phyloP scores from a whole-genome alignment of 2,113 vertebrate genomes.

The Cinclus cinclus region DNA sequence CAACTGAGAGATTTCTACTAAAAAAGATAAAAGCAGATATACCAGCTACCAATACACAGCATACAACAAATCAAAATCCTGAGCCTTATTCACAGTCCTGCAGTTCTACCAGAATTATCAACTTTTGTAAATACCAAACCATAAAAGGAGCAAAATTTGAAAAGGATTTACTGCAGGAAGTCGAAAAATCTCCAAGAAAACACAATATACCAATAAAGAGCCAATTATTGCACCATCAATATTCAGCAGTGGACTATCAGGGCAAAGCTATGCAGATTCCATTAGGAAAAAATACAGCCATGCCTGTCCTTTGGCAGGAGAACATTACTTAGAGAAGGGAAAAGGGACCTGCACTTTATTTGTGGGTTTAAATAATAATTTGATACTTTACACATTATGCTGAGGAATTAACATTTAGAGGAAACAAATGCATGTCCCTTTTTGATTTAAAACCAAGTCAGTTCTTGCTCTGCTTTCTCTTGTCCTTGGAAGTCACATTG shows the following conservation, averaged over 20 bases:
- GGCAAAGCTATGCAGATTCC: conserved; percentile 29
- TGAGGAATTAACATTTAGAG: neutral
- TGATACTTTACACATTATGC: neutral
- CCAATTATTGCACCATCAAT: conserved; percentile 42
- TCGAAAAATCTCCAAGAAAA: neutral
- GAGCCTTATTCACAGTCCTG: neutral
- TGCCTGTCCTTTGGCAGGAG: neutral
- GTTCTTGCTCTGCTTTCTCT: neutral
- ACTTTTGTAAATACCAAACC: neutral
- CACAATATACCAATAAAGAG: conserved; percentile 32
- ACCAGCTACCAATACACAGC: neutral
- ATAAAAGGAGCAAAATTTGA: neutral
- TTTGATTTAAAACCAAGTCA: neutral
- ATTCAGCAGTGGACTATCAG: neutral
- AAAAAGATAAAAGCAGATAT: conserved; percentile 11
- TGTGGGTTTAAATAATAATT: conserved; percentile 2
- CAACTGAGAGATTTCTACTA: neutral
- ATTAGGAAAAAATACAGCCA: conserved; percentile 7
- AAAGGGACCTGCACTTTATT: neutral
- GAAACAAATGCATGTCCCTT: neutral
- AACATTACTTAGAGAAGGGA: neutral
- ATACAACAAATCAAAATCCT: neutral
- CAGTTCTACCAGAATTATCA: neutral
- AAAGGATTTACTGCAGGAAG: conserved; percentile 12
- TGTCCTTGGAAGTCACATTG: neutral